A percentile compares a stretch with the other conserved stretches of the same genome.
Evolutionary conservation across 2,888 invertebrate species (phyloP).

Genomic region (Allacma fusca): DNA sequence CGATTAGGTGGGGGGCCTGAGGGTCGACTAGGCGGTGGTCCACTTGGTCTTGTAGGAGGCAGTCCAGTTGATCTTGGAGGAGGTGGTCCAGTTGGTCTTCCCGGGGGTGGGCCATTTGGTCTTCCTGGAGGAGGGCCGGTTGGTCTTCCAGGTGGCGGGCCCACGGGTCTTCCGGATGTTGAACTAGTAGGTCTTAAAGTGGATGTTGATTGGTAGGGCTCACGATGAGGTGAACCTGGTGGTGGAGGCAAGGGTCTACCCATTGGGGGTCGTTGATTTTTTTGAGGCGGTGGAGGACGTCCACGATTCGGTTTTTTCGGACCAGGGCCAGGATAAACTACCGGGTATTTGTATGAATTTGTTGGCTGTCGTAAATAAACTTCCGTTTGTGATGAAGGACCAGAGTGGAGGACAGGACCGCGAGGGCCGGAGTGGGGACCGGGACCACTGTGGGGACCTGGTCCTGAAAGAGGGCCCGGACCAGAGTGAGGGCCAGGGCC

Average conservation of each 20-base stretch:
- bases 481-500: background rate
- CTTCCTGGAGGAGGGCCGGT: no score
- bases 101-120: no score
- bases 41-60: background rate
- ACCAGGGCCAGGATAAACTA: background rate
- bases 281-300: background rate
- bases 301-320: background rate
- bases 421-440: background rate
- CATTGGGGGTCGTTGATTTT: background rate
- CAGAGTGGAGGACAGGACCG: background rate
- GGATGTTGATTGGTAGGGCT: no score
- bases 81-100: background rate
- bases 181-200: no score
- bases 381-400: background rate
- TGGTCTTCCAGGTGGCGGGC: no score
- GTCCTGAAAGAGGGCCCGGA: background rate
- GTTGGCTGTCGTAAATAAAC: slow-evolving; percentile 29
- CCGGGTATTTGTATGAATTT: slow-evolving; percentile 32
- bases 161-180: background rate
- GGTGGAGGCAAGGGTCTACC: background rate
- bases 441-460: background rate
- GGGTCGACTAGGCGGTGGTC: background rate
- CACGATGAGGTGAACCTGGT: no score
- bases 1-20: background rate
- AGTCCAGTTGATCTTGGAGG: background rate